A percentile compares a stretch with the other conserved stretches of the same genome.
These are phyloP conservation scores for Myiagra hebetior DNA, from an alignment of 2,113 vertebrate species.

Conservation along the genomic window DNA sequence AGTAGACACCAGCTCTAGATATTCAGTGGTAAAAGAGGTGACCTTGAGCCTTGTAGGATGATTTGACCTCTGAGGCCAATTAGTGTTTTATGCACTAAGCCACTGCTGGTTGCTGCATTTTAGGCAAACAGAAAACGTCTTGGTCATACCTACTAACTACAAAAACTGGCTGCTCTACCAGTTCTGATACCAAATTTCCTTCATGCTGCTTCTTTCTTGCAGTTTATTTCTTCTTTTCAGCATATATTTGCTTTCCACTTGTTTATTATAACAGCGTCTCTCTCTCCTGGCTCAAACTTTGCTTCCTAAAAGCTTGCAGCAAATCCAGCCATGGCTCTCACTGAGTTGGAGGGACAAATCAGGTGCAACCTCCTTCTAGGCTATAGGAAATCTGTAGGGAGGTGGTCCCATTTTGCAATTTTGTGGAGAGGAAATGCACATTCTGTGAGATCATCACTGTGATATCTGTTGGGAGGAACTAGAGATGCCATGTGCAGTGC, in stretches of 20 bases:
- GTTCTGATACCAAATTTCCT: not conserved
- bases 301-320: not conserved
- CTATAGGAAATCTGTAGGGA: not conserved
- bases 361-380: not conserved
- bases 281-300: not conserved
- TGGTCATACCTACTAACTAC: not conserved
- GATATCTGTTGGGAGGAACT: constrained; percentile 18
- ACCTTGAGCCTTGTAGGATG: not conserved
- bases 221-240: not conserved
- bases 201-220: not conserved
- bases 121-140: not conserved
- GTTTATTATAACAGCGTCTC: not conserved
- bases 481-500: not conserved
- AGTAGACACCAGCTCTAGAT: not conserved
- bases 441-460: constrained; percentile 21
- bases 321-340: not conserved
- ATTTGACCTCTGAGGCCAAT: not conserved
- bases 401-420: not conserved
- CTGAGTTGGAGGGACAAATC: not conserved
- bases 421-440: constrained; percentile 24
- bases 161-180: not conserved
- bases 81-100: not conserved
- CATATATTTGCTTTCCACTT: not conserved
- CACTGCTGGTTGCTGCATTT: not conserved
- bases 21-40: not conserved